phyloP scores from a whole-genome alignment of 2,888 invertebrate species.

The Andrena praecox region DNA sequence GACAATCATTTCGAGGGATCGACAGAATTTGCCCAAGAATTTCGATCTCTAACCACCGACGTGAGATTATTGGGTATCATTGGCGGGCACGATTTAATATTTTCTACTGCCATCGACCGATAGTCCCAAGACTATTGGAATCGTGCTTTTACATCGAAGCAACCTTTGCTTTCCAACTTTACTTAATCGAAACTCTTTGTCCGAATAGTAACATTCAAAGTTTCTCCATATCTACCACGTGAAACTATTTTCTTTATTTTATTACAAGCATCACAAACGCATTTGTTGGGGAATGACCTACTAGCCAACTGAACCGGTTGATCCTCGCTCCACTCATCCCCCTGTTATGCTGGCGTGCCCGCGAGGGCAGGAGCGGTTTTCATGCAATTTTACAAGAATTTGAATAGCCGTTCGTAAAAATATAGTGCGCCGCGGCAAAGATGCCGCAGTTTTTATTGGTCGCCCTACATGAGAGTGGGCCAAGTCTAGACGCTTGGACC shows the following conservation, averaged over 20 bases:
- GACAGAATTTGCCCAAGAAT: constrained; percentile 35
- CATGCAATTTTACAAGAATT: constrained; percentile 84
- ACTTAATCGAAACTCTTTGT: not conserved
- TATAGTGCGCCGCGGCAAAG: constrained; percentile 78
- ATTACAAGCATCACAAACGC: not conserved
- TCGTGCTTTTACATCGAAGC: not conserved
- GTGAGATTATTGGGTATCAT: constrained; percentile 21
- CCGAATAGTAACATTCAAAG: not conserved
- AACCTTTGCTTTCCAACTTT: not conserved
- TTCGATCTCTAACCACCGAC: constrained; percentile 24
- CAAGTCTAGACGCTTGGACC: constrained; percentile 80
- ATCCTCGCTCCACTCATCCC: constrained; percentile 55
- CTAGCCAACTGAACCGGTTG: constrained; percentile 75
- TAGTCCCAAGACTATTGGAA: not conserved
- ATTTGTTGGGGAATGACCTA: constrained; percentile 75
- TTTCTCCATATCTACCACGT: not conserved
- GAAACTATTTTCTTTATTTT: not conserved
- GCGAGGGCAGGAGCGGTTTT: constrained; percentile 71
- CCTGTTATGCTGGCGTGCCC: constrained; percentile 64
- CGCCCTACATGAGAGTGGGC: constrained; percentile 62
- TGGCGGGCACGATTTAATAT: constrained; percentile 32
- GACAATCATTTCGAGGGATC: constrained; percentile 49
- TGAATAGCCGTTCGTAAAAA: constrained; percentile 83
- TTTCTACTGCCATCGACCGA: constrained; percentile 9
- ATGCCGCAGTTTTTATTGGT: constrained; percentile 74